Evolutionary conservation across 2,113 vertebrate genomes (phyloP).

Genomic region (Acrocephalus arundinaceus): DNA sequence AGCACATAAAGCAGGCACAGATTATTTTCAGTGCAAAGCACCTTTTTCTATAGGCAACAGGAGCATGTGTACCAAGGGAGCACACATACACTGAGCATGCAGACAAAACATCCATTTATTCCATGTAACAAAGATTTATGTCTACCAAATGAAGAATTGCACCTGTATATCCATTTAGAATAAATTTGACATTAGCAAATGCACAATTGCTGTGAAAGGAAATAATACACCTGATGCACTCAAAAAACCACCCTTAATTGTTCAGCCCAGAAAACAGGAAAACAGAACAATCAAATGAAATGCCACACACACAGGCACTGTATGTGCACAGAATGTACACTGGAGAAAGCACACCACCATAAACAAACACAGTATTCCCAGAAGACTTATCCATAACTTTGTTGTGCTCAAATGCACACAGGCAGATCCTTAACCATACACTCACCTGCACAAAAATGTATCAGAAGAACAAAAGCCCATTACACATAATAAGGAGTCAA

Average conservation of each 20-base stretch:
- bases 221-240: background rate
- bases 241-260: background rate
- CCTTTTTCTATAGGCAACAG: background rate
- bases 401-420: background rate
- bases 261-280: conserved; percentile 19
- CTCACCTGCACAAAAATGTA: background rate
- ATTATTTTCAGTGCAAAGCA: background rate
- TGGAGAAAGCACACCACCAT: background rate
- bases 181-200: background rate
- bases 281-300: background rate
- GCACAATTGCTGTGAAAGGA: background rate
- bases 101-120: background rate
- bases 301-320: background rate
- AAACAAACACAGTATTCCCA: background rate
- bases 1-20: background rate
- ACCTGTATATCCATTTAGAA: background rate
- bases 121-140: background rate
- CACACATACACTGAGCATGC: background rate
- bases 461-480: background rate
- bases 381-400: background rate
- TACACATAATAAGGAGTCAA: background rate
- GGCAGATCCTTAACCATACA: background rate
- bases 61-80: background rate
- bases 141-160: background rate
- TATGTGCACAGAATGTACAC: background rate